Evolutionary conservation across 2,113 vertebrate species (phyloP).

Genomic region (Piprites chloris): DNA sequence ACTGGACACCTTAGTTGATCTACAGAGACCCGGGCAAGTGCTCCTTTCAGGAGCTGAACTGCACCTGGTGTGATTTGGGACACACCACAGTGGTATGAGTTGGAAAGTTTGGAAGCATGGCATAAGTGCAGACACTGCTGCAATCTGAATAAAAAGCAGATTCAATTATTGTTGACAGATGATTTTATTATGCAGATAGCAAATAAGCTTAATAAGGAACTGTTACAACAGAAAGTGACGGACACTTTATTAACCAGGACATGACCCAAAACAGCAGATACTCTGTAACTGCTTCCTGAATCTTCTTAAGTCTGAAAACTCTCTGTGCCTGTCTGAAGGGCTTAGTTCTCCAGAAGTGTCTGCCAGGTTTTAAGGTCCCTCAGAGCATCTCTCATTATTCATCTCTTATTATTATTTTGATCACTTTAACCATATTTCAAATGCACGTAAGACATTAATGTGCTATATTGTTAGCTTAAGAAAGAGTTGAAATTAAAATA

Average conservation of each 20-base stretch:
- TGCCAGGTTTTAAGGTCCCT: background rate
- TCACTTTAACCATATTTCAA: background rate
- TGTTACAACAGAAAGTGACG: background rate
- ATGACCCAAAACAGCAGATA: background rate
- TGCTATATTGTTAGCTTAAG: background rate
- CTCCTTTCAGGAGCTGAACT: rapidly evolving
- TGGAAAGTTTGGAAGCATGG: background rate
- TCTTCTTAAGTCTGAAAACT: background rate
- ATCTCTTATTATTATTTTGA: background rate
- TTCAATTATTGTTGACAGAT: background rate
- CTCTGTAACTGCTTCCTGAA: background rate
- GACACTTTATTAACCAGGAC: background rate
- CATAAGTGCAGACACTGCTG: background rate
- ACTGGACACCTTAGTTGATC: background rate
- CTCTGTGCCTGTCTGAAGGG: background rate
- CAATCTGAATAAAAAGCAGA: background rate
- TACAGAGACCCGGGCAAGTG: rapidly evolving
- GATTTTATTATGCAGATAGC: background rate
- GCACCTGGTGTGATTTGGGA: background rate
- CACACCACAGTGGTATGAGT: background rate
- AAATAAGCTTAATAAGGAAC: background rate
- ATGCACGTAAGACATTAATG: background rate
- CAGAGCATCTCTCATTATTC: background rate
- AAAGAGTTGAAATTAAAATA: background rate
- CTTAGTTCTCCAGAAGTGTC: background rate